Evolutionary conservation across 2,888 invertebrate genomes (phyloP).

Genomic region (Oscheius sp.): DNA sequence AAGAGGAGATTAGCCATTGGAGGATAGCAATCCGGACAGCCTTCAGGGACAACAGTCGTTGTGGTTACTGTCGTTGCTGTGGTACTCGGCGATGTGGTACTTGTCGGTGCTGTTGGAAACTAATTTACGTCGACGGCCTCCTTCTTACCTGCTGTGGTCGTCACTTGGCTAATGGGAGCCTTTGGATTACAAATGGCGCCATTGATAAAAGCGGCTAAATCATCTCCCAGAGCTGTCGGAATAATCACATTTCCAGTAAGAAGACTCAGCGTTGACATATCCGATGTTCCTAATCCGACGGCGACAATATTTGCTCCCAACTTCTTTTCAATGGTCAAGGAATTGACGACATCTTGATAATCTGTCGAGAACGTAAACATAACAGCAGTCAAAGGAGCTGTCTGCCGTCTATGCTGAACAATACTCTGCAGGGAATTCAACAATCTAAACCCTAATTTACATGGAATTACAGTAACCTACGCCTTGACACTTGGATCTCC

Average conservation of each 20-base stretch:
- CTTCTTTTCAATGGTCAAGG: background rate
- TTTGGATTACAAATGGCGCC: slow-evolving; percentile 7
- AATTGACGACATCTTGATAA: background rate
- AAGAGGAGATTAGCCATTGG: slow-evolving; percentile 23
- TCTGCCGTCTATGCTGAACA: background rate
- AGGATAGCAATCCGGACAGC: slow-evolving; percentile 35
- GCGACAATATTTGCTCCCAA: slow-evolving; percentile 7
- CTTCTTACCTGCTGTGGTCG: background rate
- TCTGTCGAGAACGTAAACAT: slow-evolving; percentile 27
- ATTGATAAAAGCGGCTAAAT: background rate
- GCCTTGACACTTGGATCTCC: slow-evolving; percentile 8
- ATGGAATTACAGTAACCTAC: background rate
- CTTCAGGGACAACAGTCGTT: background rate
- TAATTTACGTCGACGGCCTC: too few relatives aligned
- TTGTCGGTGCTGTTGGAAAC: too few relatives aligned
- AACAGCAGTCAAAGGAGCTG: background rate
- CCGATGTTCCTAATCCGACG: slow-evolving; percentile 8
- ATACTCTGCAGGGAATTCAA: background rate
- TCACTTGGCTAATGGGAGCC: background rate
- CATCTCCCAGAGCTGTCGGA: background rate
- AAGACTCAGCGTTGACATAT: background rate
- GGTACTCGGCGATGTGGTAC: background rate
- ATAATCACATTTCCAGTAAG: slow-evolving; percentile 23
- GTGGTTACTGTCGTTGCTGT: background rate
- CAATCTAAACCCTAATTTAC: background rate